Evolutionary conservation across 1,140 invertebrate genomes (phyloP).

Genomic region (Drosophila ambigua): DNA sequence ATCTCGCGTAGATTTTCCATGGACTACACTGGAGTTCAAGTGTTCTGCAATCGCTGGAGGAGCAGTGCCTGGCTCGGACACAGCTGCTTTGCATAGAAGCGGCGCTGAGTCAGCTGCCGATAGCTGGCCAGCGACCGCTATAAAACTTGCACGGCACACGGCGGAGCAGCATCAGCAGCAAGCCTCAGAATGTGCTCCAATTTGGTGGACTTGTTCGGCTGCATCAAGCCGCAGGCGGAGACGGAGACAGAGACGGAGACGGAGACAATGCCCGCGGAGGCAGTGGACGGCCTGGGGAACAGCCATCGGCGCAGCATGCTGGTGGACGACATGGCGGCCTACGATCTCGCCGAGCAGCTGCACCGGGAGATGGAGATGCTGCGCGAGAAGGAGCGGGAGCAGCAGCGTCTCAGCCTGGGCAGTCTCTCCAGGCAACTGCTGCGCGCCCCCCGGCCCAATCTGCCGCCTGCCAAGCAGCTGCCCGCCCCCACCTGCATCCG

Average conservation of each 20-base stretch:
- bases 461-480: slow-evolving; percentile 1
- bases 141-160: no score
- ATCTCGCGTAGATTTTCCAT: no score
- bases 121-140: no score
- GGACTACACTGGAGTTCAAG: no score
- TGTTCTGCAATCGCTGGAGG: no score
- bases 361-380: neutral
- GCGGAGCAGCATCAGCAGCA: no score
- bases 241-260: neutral
- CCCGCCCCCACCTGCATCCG: slow-evolving; percentile 1
- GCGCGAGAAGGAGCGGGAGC: neutral
- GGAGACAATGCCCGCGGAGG: neutral
- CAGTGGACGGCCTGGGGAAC: no score
- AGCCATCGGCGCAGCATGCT: neutral
- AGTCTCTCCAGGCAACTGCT: neutral
- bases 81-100: no score
- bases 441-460: neutral
- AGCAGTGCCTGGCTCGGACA: no score
- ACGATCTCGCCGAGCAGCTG: neutral
- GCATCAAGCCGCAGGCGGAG: slow-evolving; percentile 15
- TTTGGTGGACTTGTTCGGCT: slow-evolving; percentile 37
- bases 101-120: no score
- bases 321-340: neutral
- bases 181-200: slow-evolving; percentile 34
- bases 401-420: neutral